A percentile compares a stretch with the other conserved stretches of the same genome.
Evolutionary conservation across 2,888 invertebrate genomes (phyloP).

Genomic region (Dryococelus australis): DNA sequence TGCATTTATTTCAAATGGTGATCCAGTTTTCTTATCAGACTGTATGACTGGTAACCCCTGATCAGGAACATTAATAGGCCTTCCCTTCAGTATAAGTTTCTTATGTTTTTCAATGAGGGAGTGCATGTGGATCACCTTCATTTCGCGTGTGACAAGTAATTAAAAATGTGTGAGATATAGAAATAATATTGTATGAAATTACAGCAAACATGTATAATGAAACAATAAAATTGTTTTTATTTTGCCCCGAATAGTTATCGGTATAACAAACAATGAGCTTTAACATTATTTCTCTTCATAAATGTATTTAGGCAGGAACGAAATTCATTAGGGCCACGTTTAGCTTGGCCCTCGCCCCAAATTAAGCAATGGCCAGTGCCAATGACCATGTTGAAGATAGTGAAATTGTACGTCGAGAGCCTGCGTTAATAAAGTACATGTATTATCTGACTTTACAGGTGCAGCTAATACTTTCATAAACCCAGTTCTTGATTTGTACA

Average conservation of each 20-base stretch:
- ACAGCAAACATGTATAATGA: constrained; percentile 33
- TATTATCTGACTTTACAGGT: too few species aligned
- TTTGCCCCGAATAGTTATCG: constrained; percentile 23
- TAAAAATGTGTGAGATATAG: constrained; percentile 5
- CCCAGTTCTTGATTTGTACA: too few species aligned
- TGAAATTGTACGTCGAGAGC: too few species aligned
- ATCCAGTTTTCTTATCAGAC: not conserved
- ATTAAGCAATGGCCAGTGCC: constrained; percentile 30
- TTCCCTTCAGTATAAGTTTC: not conserved
- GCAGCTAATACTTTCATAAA: too few species aligned
- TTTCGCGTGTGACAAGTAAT: constrained; percentile 28
- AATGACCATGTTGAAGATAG: not conserved
- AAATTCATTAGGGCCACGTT: constrained; percentile 29
- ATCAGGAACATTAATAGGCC: constrained; percentile 22
- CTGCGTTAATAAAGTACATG: not conserved
- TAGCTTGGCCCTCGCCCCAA: constrained; percentile 28
- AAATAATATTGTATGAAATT: constrained; percentile 29
- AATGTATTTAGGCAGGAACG: constrained; percentile 18
- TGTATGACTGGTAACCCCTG: constrained; percentile 31
- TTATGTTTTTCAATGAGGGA: constrained; percentile 31
- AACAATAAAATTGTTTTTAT: constrained; percentile 25
- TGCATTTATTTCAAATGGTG: constrained; percentile 11
- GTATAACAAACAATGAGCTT: constrained; percentile 30
- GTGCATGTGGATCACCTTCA: constrained; percentile 25
- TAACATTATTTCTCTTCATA: constrained; percentile 25